These are phyloP conservation scores for Pluvianellus socialis DNA, from an alignment of 2,113 vertebrate genomes.

Conservation along the genomic window DNA sequence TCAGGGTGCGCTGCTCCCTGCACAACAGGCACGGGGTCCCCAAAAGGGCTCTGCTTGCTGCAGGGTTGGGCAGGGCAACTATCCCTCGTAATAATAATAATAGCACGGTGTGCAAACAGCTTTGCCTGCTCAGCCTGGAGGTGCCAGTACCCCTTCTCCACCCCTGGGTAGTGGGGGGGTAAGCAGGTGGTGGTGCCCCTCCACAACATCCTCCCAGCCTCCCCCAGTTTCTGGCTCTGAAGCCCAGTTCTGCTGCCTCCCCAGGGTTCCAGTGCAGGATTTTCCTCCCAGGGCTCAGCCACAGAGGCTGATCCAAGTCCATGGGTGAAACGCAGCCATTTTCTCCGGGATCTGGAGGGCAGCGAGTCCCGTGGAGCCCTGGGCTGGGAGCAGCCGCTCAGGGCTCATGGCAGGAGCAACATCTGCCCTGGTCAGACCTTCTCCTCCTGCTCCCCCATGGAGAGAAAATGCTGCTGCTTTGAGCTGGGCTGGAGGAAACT, in stretches of 20 bases:
- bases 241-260: not conserved
- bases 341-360: not conserved
- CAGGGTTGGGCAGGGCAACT: not conserved
- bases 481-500: not conserved
- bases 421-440: rapidly evolving
- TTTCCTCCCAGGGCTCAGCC: not conserved
- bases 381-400: rapidly evolving
- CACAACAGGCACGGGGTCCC: rapidly evolving
- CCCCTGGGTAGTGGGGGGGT: rapidly evolving
- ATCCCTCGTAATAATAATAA: not conserved
- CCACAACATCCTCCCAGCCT: not conserved
- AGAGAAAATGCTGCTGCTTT: not conserved
- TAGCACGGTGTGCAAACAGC: not conserved
- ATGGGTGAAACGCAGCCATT: not conserved
- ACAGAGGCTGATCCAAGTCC: not conserved
- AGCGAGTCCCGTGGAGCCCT: not conserved
- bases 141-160: not conserved
- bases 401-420: not conserved
- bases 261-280: not conserved
- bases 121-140: not conserved
- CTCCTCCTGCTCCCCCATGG: not conserved
- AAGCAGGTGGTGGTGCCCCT: not conserved
- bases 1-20: not conserved
- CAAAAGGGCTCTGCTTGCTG: rapidly evolving
- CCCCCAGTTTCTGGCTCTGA: not conserved